Percentiles rank a stretch among this genome's conserved stretches.
Evolutionary conservation across 2,113 vertebrate genomes (phyloP).

Genomic region (Otocyon megalotis): DNA sequence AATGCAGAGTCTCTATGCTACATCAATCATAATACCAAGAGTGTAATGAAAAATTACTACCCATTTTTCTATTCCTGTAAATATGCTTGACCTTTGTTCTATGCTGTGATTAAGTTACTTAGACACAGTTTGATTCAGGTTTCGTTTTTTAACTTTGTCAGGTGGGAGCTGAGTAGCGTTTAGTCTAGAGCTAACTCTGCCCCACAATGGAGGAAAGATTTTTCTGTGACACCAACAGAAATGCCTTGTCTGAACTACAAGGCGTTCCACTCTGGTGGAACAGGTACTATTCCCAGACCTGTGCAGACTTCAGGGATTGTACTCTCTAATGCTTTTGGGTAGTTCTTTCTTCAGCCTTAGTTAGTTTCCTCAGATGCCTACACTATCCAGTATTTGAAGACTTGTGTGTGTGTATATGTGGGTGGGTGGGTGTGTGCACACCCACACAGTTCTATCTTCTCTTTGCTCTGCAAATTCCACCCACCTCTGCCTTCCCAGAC

Average conservation of each 20-base stretch:
- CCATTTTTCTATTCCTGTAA: constrained; percentile 28
- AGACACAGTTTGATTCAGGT: background rate
- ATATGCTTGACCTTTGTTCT: constrained; percentile 46
- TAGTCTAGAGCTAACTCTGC: background rate
- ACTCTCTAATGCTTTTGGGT: background rate
- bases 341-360: background rate
- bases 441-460: background rate
- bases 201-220: background rate
- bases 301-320: background rate
- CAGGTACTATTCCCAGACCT: background rate
- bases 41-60: constrained; percentile 23
- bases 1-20: background rate
- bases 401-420: background rate
- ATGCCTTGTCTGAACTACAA: background rate
- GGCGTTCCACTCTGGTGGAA: background rate
- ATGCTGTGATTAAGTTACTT: background rate
- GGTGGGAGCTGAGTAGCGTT: background rate
- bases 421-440: background rate
- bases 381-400: background rate
- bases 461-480: background rate
- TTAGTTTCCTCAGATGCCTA: background rate
- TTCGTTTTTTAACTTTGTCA: background rate
- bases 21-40: constrained; percentile 24
- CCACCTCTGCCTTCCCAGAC: background rate
- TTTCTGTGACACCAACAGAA: background rate